Evolutionary conservation across 2,888 invertebrate genomes (phyloP).

Genomic region (Stramonita haemastoma): DNA sequence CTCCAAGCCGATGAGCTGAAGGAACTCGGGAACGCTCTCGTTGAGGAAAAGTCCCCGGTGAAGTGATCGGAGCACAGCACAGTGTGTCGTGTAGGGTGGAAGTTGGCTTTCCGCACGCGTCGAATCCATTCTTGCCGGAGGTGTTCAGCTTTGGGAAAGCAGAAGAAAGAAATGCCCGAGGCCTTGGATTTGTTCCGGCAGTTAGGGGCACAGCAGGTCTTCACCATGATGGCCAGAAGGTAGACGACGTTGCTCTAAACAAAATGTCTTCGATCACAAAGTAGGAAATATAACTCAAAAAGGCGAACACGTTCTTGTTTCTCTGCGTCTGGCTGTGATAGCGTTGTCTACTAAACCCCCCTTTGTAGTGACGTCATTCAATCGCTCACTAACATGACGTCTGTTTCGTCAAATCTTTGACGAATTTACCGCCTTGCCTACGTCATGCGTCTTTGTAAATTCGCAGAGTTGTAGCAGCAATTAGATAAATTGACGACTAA

Average conservation of each 20-base stretch:
- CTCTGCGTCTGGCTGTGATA: neutral
- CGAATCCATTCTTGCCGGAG: slow-evolving; percentile 29
- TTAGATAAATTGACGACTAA: neutral
- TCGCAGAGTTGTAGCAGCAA: neutral
- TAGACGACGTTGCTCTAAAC: neutral
- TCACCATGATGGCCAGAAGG: slow-evolving; percentile 8
- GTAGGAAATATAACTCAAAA: neutral
- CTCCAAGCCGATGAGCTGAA: slow-evolving; percentile 22
- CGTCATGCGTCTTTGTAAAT: slow-evolving; percentile 10
- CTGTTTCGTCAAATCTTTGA: neutral
- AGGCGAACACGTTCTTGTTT: neutral
- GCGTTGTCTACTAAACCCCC: neutral
- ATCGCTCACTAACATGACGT: neutral
- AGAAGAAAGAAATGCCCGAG: slow-evolving; percentile 34
- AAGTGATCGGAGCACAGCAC: slow-evolving; percentile 35
- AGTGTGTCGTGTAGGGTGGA: slow-evolving; percentile 23
- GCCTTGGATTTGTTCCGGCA: slow-evolving; percentile 33
- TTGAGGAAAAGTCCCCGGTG: slow-evolving; percentile 18
- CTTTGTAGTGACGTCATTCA: slow-evolving; percentile 28
- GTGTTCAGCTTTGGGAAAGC: slow-evolving; percentile 6
- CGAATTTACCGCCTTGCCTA: slow-evolving; percentile 25
- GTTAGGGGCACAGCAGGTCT: slow-evolving; percentile 30
- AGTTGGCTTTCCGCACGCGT: slow-evolving; percentile 25
- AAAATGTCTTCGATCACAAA: too few species aligned
- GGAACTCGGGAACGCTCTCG: slow-evolving; percentile 35